These are phyloP conservation scores for Cheilosia soror DNA, from an alignment of 2,888 invertebrate species.

Conservation along the genomic window DNA sequence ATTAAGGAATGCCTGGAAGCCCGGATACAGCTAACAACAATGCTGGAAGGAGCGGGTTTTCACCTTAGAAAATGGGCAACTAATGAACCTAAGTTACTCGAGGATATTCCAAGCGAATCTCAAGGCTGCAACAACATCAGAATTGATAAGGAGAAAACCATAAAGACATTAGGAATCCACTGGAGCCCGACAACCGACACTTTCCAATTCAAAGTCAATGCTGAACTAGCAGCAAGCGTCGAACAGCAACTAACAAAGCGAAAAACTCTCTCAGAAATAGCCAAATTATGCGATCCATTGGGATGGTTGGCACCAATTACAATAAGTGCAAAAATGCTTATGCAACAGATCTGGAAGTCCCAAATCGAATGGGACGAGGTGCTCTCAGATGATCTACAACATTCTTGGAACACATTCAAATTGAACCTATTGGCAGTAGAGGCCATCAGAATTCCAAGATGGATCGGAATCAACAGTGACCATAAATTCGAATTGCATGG, in stretches of 20 bases:
- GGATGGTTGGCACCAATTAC: conserved; percentile 25
- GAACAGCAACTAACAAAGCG: conserved; percentile 17
- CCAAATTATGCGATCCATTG: conserved; percentile 7
- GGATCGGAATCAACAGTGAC: not conserved
- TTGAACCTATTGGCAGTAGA: too few relatives aligned
- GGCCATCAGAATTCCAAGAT: conserved; percentile 1
- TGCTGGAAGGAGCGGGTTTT: conserved; percentile 30
- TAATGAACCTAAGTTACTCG: too few relatives aligned
- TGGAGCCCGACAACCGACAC: conserved; percentile 27
- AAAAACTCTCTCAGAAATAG: conserved; percentile 14
- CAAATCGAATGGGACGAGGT: conserved; percentile 14
- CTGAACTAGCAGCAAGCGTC: not conserved
- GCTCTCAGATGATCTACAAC: not conserved
- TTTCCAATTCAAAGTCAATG: conserved; percentile 26
- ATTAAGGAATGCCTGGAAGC: conserved; percentile 3
- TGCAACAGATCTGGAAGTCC: conserved; percentile 30
- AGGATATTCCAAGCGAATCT: too few relatives aligned
- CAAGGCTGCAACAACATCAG: not conserved
- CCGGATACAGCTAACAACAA: not conserved
- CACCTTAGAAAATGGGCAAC: conserved; percentile 25
- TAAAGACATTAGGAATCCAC: conserved; percentile 41
- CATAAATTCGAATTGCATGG: conserved; percentile 6
- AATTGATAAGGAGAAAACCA: conserved; percentile 21
- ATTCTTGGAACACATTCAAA: not conserved
- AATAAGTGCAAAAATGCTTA: conserved; percentile 18